These are phyloP conservation scores for Nilaparvata lugens DNA, from an alignment of 1,140 invertebrate species.

Conservation along the genomic window DNA sequence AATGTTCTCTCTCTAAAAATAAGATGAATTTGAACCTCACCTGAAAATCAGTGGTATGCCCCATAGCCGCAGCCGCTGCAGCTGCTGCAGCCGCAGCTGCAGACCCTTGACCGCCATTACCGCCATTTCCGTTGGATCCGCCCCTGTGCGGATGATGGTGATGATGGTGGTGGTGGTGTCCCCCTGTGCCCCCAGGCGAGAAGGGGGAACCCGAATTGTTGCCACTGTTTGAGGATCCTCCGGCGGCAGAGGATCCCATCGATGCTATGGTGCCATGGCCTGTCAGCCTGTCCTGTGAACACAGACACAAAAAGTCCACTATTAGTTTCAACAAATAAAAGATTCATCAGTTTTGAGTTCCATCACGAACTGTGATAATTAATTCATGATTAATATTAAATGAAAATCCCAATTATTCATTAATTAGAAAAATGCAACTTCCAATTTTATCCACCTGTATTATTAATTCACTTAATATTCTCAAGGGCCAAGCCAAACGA, in stretches of 20 bases:
- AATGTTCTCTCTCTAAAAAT: no score
- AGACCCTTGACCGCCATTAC: no score
- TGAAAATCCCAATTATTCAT: no score
- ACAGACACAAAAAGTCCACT: slow-evolving; percentile 14
- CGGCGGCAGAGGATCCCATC: slow-evolving; percentile 51
- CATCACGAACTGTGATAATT: no score
- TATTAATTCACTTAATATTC: no score
- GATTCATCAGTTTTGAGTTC: no score
- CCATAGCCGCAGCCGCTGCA: neutral
- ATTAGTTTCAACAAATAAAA: no score
- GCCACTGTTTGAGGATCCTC: slow-evolving; percentile 49
- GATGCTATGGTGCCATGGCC: slow-evolving; percentile 59
- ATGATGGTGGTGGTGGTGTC: slow-evolving; percentile 40
- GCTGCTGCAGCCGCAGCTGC: neutral
- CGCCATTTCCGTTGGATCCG: slow-evolving; percentile 37
- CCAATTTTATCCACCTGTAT: no score
- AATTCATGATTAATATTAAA: no score
- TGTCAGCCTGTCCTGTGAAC: slow-evolving; percentile 59
- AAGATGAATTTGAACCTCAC: no score
- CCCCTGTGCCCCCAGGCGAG: slow-evolving; percentile 36
- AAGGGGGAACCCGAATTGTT: slow-evolving; percentile 41
- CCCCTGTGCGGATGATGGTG: slow-evolving; percentile 39
- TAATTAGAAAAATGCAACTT: no score
- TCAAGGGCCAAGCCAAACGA: no score
- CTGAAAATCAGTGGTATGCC: slow-evolving; percentile 11